phyloP scores from a whole-genome alignment of 2,797 vertebrate species.

The Sebastes jordani region DNA sequence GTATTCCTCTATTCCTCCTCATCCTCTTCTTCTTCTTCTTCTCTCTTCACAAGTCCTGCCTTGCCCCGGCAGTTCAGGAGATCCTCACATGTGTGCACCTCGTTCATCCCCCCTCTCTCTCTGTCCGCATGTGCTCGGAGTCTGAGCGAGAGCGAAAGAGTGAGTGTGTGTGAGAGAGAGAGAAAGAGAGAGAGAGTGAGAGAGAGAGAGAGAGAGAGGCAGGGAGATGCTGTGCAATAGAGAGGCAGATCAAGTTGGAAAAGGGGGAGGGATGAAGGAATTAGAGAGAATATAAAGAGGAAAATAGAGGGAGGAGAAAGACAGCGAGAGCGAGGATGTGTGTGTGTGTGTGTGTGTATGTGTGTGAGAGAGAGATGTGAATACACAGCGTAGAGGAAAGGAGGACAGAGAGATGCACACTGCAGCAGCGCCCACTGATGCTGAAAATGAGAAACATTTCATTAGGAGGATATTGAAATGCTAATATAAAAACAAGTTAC shows the following conservation, averaged over 20 bases:
- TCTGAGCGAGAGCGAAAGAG: constrained; percentile 49
- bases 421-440: constrained; percentile 77
- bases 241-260: constrained; percentile 67
- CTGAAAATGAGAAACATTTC: constrained; percentile 77
- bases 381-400: constrained; percentile 51
- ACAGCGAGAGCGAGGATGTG: background rate
- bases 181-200: background rate
- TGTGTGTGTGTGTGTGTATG: background rate
- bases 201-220: background rate
- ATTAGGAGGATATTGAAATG: constrained; percentile 65
- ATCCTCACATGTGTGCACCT: constrained; percentile 76
- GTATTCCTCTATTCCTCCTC: constrained; percentile 71
- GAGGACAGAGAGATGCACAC: constrained; percentile 66
- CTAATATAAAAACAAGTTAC: constrained; percentile 56
- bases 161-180: constrained; percentile 22
- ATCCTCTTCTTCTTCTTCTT: constrained; percentile 46
- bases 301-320: constrained; percentile 60
- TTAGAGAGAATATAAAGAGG: constrained; percentile 71
- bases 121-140: constrained; percentile 64
- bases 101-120: constrained; percentile 67
- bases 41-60: constrained; percentile 66
- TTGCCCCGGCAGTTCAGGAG: constrained; percentile 70
- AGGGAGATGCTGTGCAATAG: constrained; percentile 60
- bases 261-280: constrained; percentile 75
- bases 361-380: background rate